Conservation (phyloP, 2,797 vertebrate genomes). For the Taenioides sp. region DNA sequence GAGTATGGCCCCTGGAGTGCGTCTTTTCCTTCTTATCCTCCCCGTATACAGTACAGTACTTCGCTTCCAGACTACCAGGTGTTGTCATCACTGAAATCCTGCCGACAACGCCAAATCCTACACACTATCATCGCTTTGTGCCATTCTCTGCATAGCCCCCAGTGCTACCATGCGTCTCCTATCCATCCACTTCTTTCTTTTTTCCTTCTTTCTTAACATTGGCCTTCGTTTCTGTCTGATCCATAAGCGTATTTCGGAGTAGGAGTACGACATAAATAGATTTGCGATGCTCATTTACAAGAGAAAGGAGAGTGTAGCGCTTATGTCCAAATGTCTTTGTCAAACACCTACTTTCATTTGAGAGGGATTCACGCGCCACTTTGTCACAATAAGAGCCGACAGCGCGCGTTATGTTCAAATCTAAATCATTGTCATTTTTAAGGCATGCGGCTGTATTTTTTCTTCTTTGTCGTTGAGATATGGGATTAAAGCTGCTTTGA, state of each 20-base stretch:
- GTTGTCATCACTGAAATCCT: conserved; percentile 41
- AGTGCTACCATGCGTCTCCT: conserved; percentile 25
- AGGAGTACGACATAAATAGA: conserved; percentile 63
- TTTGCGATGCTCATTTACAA: conserved; percentile 66
- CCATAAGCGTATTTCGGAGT: conserved; percentile 41
- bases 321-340: conserved; percentile 66
- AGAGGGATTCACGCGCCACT: conserved; percentile 43
- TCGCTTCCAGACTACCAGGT: conserved; percentile 53
- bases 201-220: conserved; percentile 34
- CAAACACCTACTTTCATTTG: conserved; percentile 62
- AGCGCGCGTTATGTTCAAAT: conserved; percentile 58
- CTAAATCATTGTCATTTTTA: conserved; percentile 68
- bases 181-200: conserved; percentile 19
- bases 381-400: conserved; percentile 57
- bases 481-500: conserved; percentile 56
- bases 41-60: neutral
- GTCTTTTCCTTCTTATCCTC: conserved; percentile 35
- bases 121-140: conserved; percentile 36
- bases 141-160: conserved; percentile 46
- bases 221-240: conserved; percentile 20
- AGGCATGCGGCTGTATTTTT: conserved; percentile 37
- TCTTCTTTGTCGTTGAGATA: conserved; percentile 30
- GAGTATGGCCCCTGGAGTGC: conserved; percentile 38
- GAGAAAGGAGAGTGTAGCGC: conserved; percentile 51
- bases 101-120: conserved; percentile 22